phyloP scores from a whole-genome alignment of 2,888 invertebrate genomes.

The Drosophila kuntzei region DNA sequence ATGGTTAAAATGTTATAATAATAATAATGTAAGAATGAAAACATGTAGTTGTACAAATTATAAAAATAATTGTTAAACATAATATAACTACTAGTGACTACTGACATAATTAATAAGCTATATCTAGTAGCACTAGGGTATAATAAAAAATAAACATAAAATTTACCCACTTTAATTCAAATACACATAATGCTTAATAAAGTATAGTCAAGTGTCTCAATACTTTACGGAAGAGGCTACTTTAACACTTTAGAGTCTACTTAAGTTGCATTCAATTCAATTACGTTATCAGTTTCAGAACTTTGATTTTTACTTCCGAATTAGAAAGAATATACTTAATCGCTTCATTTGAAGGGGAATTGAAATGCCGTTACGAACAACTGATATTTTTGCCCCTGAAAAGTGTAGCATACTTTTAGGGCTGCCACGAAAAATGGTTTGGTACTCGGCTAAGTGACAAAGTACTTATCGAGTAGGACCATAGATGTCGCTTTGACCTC shows the following conservation, averaged over 20 bases:
- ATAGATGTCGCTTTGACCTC: too few relatives aligned
- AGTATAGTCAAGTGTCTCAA: neutral
- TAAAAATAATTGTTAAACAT: too few relatives aligned
- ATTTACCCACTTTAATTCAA: neutral
- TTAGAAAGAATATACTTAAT: neutral
- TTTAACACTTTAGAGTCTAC: neutral
- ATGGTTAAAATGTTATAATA: too few relatives aligned
- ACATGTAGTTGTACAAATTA: too few relatives aligned
- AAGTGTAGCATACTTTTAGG: slow-evolving; percentile 9
- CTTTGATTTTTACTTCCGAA: neutral
- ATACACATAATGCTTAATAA: neutral
- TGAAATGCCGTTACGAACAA: neutral
- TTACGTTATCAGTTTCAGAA: neutral
- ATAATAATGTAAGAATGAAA: too few relatives aligned
- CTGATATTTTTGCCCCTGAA: too few relatives aligned
- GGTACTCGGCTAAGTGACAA: neutral
- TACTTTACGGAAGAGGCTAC: slow-evolving; percentile 10
- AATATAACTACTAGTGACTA: too few relatives aligned
- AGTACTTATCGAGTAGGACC: neutral
- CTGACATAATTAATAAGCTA: too few relatives aligned
- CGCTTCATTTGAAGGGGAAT: neutral
- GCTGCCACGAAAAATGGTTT: slow-evolving; percentile 13
- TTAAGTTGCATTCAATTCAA: slow-evolving; percentile 4
- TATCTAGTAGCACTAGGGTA: too few relatives aligned
- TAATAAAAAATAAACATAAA: too few relatives aligned